Evolutionary conservation across 2,888 invertebrate genomes (phyloP), one percentile per base, ranked within the genome.

Genomic region (Brenthis daphne): DNA sequence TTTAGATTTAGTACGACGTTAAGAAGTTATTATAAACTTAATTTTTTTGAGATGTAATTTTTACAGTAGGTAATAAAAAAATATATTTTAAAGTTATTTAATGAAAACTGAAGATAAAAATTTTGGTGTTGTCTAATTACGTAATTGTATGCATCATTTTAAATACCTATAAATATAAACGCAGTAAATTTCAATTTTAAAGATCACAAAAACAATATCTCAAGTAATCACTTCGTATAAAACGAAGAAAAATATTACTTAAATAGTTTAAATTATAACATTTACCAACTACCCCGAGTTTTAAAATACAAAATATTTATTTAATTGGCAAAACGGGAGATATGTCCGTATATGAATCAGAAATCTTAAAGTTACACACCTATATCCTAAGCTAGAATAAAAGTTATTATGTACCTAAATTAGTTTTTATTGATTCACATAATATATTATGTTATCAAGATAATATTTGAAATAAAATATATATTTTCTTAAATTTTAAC

Each of bases 291-390:
- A 69, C 48, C 16, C 33, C 20, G 54, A 56, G 0, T 43, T 66
- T 57, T 56, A 56, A 83, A 79, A 80, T 79, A 82, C 78, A 81
- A 82, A 85, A 83, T 81, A 80, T 79, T 71, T 74, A 67, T 77
- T 83, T 92, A 92, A 92, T 92, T 93, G 92, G 92, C 92, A 90
- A 89, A 89, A 90, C 85, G 92, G 92, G 92, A 93, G 92, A 92
- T 67, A 71, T 73, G 71, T 73, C 66, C 73, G 65, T 57, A 71
- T 70, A 67, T 70, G 64, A 71, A 68, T 70, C 48, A 67, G 64
- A 66, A 71, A 8, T 43, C 16, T 65, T 57, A 65, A 6, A 58
- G 12, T 51, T 65, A 66, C 29, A 50, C 60, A 65, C 2, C 5
- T 51, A n/a, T 13, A 53, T n/a, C n/a, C 12, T 51, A 50, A 24